These are phyloP conservation scores for Bufotes viridis DNA, from an alignment of 2,797 vertebrate species.

Conservation along the genomic window DNA sequence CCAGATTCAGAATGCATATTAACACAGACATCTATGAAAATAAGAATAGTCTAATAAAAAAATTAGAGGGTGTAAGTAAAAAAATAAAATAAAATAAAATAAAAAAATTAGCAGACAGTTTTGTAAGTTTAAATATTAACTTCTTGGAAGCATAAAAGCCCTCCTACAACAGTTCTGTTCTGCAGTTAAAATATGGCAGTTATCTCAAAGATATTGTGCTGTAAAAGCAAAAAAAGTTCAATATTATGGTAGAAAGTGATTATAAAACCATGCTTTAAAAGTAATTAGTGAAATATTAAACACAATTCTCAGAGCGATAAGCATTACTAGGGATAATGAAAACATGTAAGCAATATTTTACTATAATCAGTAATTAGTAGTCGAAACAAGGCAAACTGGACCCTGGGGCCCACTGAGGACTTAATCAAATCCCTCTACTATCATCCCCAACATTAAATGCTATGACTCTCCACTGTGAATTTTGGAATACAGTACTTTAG, in stretches of 20 bases:
- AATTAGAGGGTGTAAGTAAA: too few species aligned
- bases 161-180: not conserved
- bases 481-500: conserved; percentile 32
- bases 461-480: conserved; percentile 39
- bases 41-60: not conserved
- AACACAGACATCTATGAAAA: not conserved
- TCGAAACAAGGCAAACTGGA: conserved; percentile 46
- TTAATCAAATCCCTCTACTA: conserved; percentile 46
- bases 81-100: too few species aligned
- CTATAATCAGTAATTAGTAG: conserved; percentile 56
- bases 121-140: conserved; percentile 5
- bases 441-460: conserved; percentile 36
- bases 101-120: not conserved
- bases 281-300: conserved; percentile 49
- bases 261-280: conserved; percentile 39
- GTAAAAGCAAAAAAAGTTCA: conserved; percentile 26
- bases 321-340: conserved; percentile 54
- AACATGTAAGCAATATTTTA: conserved; percentile 56
- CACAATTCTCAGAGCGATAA: conserved; percentile 43
- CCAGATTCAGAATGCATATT: not conserved
- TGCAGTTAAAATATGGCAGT: not conserved
- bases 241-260: conserved; percentile 7
- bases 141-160: not conserved
- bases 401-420: conserved; percentile 41
- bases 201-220: conserved; percentile 5